These are phyloP conservation scores for Candidula unifasciata DNA, from an alignment of 2,888 invertebrate species.

Conservation along the genomic window DNA sequence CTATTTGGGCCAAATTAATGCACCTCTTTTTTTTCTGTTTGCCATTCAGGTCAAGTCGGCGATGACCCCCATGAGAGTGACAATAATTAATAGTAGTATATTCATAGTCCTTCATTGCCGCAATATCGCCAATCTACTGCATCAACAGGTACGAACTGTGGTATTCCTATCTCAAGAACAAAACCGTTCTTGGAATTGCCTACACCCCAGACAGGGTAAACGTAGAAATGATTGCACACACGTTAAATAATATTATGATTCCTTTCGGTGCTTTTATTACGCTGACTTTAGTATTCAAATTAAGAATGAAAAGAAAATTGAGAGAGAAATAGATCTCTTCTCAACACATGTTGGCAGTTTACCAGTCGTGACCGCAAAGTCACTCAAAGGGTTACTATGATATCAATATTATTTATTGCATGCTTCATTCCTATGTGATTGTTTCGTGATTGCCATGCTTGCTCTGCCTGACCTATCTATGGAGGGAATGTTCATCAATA, in stretches of 20 bases:
- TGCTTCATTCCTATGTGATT: slow-evolving; percentile 7
- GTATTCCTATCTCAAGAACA: not conserved
- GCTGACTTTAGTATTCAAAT: not conserved
- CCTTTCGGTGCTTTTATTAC: slow-evolving; percentile 9
- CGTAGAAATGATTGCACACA: not conserved
- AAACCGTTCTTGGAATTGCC: not conserved
- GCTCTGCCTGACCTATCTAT: not conserved
- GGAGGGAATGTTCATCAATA: not conserved
- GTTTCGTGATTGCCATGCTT: not conserved
- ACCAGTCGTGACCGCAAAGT: slow-evolving; percentile 12
- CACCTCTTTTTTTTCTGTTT: not conserved
- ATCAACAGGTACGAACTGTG: not conserved
- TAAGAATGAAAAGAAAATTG: slow-evolving; percentile 2
- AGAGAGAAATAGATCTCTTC: not conserved
- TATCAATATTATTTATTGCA: slow-evolving; percentile 12
- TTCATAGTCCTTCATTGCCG: not conserved
- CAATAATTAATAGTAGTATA: not conserved
- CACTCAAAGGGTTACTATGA: slow-evolving; percentile 17
- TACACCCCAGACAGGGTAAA: not conserved
- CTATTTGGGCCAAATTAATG: no score
- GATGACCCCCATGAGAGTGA: not conserved
- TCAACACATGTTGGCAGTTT: not conserved
- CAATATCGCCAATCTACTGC: not conserved
- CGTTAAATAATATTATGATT: not conserved
- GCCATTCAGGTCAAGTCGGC: not conserved